Base-by-base conservation (phyloP, 64 coral and sea anemone genomes). In the Stichodactyla mertensii region DNA sequence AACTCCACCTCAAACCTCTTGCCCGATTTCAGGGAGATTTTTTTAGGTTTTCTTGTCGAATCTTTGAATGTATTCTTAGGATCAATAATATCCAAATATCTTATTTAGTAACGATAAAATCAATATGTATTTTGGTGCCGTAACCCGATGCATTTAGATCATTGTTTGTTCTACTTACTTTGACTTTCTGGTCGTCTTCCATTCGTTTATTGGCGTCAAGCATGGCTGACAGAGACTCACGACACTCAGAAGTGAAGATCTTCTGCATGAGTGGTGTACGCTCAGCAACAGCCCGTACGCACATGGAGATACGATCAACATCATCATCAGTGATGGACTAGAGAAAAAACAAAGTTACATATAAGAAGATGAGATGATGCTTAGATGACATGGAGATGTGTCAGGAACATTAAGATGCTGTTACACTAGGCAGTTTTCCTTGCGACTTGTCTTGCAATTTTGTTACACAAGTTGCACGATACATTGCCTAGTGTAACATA, bases 261-360 rank as follows among this genome's bases (percentile, higher is more conserved):
- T 93, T 77, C 64, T 99, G 94, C 97, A 99, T 99, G 51, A 99
- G 82, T 9, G 93, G 93, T 0, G 93, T 88, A 79, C 97, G 93
- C 71, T 99, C 93, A 4, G 97, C 97, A 12, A 99, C 90, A 7
- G 93, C 97, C 15, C 97, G 90, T 45, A 99, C 77, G 86, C 97
- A 99, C 90, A 99, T 81, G 3, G 97, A 95, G 64, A 99, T 99
- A 54, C 97, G 93, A 77, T 99, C 97, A 9, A 99, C 97, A 80
- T 99, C 97, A 86, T 99, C 97, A 88, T 99, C 97, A 0, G 93
- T 99, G 79, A 99, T 99, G 19, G 88, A 79, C 97, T 99, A 18
- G 7, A 22, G 18, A 71, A 58, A 58, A 74, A 53, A 81, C 14
- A 81, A 81, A 81, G 12, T 19, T n/a, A n/a, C 67, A 71, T 54